phyloP scores from a whole-genome alignment of 2,888 invertebrate genomes.

The Clitarchus hookeri region DNA sequence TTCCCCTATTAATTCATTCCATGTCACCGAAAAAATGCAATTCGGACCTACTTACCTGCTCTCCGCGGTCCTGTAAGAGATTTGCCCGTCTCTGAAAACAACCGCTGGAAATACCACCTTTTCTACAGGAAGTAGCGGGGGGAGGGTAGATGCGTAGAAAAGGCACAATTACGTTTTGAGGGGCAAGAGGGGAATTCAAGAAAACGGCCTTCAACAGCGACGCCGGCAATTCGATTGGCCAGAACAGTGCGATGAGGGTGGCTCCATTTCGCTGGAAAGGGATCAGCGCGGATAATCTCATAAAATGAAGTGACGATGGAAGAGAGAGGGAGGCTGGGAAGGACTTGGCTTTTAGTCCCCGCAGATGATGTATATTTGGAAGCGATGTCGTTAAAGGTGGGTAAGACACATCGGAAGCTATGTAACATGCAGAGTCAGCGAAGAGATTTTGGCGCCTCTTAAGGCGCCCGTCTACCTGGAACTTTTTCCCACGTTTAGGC shows the following conservation, averaged over 20 bases:
- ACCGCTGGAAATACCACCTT: background rate
- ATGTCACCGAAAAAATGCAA: background rate
- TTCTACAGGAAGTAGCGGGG: background rate
- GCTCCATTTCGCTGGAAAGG: background rate
- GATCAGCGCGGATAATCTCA: slow-evolving; percentile 8
- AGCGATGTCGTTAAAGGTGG: too few species aligned
- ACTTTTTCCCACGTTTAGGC: too few species aligned
- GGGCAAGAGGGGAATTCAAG: background rate
- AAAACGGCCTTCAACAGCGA: background rate
- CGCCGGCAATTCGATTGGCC: background rate
- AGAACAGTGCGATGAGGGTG: background rate
- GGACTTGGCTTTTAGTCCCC: background rate
- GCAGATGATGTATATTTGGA: too few species aligned
- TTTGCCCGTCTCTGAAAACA: background rate
- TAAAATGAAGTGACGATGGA: background rate
- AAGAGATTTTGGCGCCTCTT: too few species aligned
- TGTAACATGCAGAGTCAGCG: too few species aligned
- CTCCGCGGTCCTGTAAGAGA: background rate
- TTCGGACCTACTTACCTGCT: background rate
- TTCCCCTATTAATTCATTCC: background rate
- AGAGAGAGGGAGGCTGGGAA: background rate
- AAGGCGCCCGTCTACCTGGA: too few species aligned
- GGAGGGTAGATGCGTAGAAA: background rate
- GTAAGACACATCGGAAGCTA: too few species aligned
- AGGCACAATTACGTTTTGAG: too few species aligned